Conservation (phyloP, 2,113 vertebrate species). For the Sinocyclocheilus anshuiensis region DNA sequence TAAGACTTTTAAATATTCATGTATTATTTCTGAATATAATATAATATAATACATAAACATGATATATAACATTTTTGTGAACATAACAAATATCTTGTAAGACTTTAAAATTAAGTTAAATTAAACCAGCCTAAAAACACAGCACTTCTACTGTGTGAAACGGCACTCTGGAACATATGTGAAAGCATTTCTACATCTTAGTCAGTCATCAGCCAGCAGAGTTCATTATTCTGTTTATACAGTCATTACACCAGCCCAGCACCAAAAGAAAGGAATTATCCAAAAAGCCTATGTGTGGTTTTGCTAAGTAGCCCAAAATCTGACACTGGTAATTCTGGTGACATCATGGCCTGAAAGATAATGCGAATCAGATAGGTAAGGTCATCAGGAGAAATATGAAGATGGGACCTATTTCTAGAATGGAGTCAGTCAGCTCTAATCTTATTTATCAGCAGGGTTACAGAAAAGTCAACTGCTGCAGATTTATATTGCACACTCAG, state of each 20-base stretch:
- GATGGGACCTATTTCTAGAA: constrained; percentile 16
- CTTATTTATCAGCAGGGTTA: constrained; percentile 24
- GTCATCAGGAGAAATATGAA: constrained; percentile 22
- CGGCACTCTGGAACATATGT: not conserved
- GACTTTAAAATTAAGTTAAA: not conserved
- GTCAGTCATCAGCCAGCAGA: not conserved
- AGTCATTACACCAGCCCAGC: constrained; percentile 13
- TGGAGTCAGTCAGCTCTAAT: constrained; percentile 15
- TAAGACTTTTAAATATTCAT: too few species aligned
- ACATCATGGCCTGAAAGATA: constrained; percentile 25
- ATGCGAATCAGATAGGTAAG: constrained; percentile 25
- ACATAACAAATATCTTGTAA: not conserved
- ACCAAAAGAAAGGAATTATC: constrained; percentile 19
- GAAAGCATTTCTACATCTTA: constrained; percentile 8
- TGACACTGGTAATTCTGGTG: constrained; percentile 31
- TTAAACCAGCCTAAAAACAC: not conserved
- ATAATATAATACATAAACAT: not conserved
- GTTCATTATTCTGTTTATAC: constrained; percentile 35
- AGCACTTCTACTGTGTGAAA: not conserved
- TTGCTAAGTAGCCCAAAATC: constrained; percentile 9
- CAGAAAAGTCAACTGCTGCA: constrained; percentile 22
- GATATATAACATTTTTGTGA: not conserved
- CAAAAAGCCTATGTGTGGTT: constrained; percentile 36
- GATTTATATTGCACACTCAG: not conserved
- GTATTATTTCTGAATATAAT: too few species aligned